Evolutionary conservation across 2,888 invertebrate species (phyloP).

Genomic region (Rhorus exstirpatorius): DNA sequence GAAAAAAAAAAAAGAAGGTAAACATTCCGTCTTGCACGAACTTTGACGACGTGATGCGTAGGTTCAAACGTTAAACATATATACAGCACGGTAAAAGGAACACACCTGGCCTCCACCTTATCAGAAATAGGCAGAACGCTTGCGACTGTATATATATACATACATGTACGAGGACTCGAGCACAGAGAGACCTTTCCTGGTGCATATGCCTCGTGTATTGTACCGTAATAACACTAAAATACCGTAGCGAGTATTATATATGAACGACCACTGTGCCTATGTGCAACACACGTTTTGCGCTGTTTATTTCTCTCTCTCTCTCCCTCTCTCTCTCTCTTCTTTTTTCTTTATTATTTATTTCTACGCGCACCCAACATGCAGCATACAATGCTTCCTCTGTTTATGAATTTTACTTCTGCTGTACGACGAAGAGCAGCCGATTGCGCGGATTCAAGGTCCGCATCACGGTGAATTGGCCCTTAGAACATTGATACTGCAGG

Average conservation of each 20-base stretch:
- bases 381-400: slow-evolving; percentile 48
- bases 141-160: slow-evolving; percentile 48
- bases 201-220: slow-evolving; percentile 13
- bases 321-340: not conserved
- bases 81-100: slow-evolving; percentile 26
- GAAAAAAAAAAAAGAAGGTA: slow-evolving; percentile 1
- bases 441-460: slow-evolving; percentile 1
- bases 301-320: slow-evolving; percentile 16
- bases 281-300: slow-evolving; percentile 22
- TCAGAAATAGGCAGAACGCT: slow-evolving; percentile 72
- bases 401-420: slow-evolving; percentile 22
- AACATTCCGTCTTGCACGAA: slow-evolving; percentile 33
- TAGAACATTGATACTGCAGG: too few species aligned
- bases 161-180: slow-evolving; percentile 37
- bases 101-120: slow-evolving; percentile 76
- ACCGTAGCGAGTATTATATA: not conserved
- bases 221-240: slow-evolving; percentile 35
- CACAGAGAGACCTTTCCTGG: slow-evolving; percentile 13
- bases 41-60: slow-evolving; percentile 22
- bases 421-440: not conserved
- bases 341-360: not conserved
- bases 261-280: slow-evolving; percentile 22
- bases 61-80: slow-evolving; percentile 5
- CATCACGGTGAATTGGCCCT: not conserved
- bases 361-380: not conserved